Evolutionary conservation across 2,888 invertebrate species (phyloP), one percentile per base, ranked within the genome.

Genomic region (Biston stratarius): DNA sequence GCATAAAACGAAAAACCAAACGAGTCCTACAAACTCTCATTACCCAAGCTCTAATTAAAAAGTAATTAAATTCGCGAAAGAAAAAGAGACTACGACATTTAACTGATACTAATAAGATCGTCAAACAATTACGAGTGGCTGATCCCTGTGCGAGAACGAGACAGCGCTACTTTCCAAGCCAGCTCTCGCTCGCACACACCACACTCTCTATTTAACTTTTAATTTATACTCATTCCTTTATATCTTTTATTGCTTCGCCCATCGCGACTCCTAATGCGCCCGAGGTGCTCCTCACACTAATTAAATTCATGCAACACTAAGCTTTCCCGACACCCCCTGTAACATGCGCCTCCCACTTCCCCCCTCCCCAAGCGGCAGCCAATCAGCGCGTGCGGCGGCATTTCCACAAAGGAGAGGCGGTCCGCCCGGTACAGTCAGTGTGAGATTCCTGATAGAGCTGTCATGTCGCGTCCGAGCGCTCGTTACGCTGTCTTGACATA

Each of bases 181-280:
- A 51, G 72, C 76, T 86, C 86, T 82, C 88, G 66, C 83, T 88
- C 84, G 64, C 80, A 68, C 89, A 71, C 83, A 76, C 83, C 75
- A 78, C 83, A 77, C 83, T 91, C 91, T 91, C 93, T 94, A 92
- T 94, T 94, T 94, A 94, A 94, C 93, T 94, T 93, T 94, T 94
- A 93, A 94, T 94, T 94, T 94, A 94, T 94, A 93, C 93, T 94
- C 93, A 94, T 94, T 93, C 93, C 94, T 94, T 94, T 94, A 94
- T 94, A 94, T 93, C 93, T 94, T 94, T 94, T 94, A 94, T 94
- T 94, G 94, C 93, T 92, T 92, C 92, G 90, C 93, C 93, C 94
- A 91, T 92, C 90, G 93, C 92, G 91, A 87, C 92, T 93, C 92
- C 93, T 94, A 94, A 94, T 94, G 92, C 91, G 93, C 89, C 90